Evolutionary conservation across 2,113 vertebrate species (phyloP).

Genomic region (Solenodon paradoxus): DNA sequence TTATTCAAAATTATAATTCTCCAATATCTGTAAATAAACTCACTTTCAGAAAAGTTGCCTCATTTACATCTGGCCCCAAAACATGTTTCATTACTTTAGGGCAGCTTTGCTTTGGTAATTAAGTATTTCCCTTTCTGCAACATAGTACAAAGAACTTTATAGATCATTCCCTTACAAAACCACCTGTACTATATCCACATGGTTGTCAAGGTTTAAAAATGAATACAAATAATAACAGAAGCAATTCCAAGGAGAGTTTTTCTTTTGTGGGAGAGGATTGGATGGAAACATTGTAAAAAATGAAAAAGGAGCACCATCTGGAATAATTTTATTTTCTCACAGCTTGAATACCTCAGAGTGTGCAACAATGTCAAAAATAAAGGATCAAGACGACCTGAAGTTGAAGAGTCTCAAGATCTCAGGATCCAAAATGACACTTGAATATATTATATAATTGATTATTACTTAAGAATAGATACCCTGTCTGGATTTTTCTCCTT

Average conservation of each 20-base stretch:
- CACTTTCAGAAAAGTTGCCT: background rate
- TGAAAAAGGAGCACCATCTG: constrained; percentile 5
- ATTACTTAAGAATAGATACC: background rate
- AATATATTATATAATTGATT: background rate
- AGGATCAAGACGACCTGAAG: background rate
- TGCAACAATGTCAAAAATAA: background rate
- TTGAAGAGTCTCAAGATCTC: background rate
- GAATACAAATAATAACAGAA: constrained; percentile 53
- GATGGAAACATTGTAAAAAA: constrained; percentile 34
- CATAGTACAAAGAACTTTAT: background rate
- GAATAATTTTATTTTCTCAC: constrained; percentile 55
- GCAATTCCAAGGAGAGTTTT: constrained; percentile 14
- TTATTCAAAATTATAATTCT: background rate
- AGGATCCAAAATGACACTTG: background rate
- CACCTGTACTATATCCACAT: background rate
- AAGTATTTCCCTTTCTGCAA: constrained; percentile 2
- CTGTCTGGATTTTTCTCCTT: background rate
- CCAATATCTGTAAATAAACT: background rate
- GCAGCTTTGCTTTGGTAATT: background rate
- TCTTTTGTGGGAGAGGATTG: constrained; percentile 30
- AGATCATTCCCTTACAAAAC: background rate
- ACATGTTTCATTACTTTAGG: constrained; percentile 6
- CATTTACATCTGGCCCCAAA: constrained; percentile 8
- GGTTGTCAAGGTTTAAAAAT: constrained; percentile 50
- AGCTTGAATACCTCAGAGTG: background rate